phyloP scores from a whole-genome alignment of 2,888 invertebrate species.

The Chymomyza caudatula region DNA sequence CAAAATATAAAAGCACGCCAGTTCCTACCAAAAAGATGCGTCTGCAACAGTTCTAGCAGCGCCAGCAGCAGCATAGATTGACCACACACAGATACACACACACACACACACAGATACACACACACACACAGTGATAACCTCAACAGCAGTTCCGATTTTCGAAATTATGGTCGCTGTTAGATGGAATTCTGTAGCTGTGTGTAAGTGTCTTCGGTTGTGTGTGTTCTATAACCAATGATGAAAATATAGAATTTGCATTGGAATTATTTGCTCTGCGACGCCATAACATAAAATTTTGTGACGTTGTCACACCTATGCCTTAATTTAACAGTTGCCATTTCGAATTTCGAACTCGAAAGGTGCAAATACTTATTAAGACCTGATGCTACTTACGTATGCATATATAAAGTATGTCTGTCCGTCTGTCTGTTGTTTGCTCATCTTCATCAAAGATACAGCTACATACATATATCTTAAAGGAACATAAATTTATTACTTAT shows the following conservation, averaged over 20 bases:
- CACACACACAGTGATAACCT: constrained; percentile 20
- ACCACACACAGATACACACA: constrained; percentile 18
- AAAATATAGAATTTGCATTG: constrained; percentile 64
- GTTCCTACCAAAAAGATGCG: constrained; percentile 64
- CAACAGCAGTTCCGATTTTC: constrained; percentile 39
- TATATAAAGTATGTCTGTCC: too few species aligned
- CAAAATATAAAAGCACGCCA: constrained; percentile 66
- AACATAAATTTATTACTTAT: constrained; percentile 66
- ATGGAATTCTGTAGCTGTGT: constrained; percentile 24
- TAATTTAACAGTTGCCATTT: constrained; percentile 61
- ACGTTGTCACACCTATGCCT: constrained; percentile 26
- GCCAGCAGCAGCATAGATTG: constrained; percentile 50
- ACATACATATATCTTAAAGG: constrained; percentile 31
- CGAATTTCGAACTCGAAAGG: constrained; percentile 64
- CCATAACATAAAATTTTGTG: constrained; percentile 16
- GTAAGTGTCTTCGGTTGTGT: neutral
- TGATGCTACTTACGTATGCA: neutral
- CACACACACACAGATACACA: constrained; percentile 5
- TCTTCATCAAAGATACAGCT: neutral
- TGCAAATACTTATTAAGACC: constrained; percentile 39
- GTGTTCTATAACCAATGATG: constrained; percentile 53
- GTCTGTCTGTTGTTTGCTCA: neutral
- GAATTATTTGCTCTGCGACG: constrained; percentile 55
- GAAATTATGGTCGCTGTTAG: constrained; percentile 52
- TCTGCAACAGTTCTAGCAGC: too few species aligned